Conservation (phyloP, 2,113 vertebrate species). For the Lathamus discolor region DNA sequence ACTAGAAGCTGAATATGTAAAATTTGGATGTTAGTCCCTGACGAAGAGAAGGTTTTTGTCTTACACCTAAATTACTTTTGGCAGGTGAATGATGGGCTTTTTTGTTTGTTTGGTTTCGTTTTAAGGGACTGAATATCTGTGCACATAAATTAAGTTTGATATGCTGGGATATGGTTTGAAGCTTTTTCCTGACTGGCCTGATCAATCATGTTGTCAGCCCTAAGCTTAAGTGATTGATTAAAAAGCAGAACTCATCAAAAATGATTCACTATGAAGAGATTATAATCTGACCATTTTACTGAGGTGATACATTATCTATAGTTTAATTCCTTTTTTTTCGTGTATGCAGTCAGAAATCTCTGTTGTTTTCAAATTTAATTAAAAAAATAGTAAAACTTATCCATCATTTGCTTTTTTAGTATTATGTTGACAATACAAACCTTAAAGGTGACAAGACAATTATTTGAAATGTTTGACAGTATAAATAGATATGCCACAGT, state of each 20-base stretch:
- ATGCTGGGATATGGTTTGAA: slow-evolving; percentile 31
- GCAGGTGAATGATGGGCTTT: not conserved
- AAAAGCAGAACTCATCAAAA: slow-evolving; percentile 65
- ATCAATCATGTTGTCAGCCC: slow-evolving; percentile 71
- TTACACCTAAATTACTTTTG: not conserved
- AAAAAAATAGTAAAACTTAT: not conserved
- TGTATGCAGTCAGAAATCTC: not conserved
- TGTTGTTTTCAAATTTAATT: not conserved
- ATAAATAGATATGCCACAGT: not conserved
- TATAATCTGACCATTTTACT: slow-evolving; percentile 52
- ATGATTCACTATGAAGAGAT: slow-evolving; percentile 58
- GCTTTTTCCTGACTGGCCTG: slow-evolving; percentile 23
- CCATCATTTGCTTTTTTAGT: not conserved
- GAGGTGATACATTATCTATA: slow-evolving; percentile 20
- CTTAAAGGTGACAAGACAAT: not conserved
- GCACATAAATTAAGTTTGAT: slow-evolving; percentile 47
- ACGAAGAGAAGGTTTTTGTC: not conserved
- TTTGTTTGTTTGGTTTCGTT: not conserved
- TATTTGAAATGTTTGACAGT: not conserved
- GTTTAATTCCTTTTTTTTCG: not conserved
- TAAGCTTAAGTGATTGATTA: slow-evolving; percentile 66
- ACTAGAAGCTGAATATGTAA: not conserved
- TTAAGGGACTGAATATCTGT: not conserved
- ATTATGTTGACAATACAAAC: not conserved
- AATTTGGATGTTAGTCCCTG: not conserved